A percentile compares a stretch with the other conserved stretches of the same genome.
Conservation (phyloP, 2,888 invertebrate genomes). For the Sesia bembeciformis region DNA sequence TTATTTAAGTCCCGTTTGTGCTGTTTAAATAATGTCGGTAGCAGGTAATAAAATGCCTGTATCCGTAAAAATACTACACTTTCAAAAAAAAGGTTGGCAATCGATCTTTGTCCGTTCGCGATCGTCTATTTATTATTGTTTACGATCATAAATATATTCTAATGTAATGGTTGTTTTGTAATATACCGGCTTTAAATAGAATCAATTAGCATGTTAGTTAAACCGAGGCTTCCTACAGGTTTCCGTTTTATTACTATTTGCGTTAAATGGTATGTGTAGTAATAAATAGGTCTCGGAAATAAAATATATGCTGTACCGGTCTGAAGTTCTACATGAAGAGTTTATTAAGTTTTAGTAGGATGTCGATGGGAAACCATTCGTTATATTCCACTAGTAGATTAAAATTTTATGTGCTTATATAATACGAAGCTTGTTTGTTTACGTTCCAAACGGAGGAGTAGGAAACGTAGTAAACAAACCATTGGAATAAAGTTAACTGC, state of each 20-base stretch:
- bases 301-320: constrained; percentile 31
- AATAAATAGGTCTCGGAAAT: constrained; percentile 44
- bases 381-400: too few relatives aligned
- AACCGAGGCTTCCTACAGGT: constrained; percentile 19
- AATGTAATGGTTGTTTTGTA: background rate
- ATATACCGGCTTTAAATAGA: background rate
- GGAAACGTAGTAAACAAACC: constrained; percentile 3
- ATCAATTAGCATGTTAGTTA: background rate
- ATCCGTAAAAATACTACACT: background rate
- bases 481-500: constrained; percentile 1
- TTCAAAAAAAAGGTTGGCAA: constrained; percentile 1
- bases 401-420: background rate
- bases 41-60: background rate
- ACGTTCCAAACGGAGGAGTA: background rate
- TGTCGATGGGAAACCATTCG: too few relatives aligned
- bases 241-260: constrained; percentile 29
- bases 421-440: background rate
- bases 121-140: background rate
- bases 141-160: background rate
- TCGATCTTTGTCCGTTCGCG: background rate
- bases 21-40: background rate
- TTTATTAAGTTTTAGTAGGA: constrained; percentile 4
- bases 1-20: constrained; percentile 4
- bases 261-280: constrained; percentile 40
- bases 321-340: constrained; percentile 20